Base-by-base conservation (phyloP, 2,888 invertebrate genomes). In the Druceiella hillmani region DNA sequence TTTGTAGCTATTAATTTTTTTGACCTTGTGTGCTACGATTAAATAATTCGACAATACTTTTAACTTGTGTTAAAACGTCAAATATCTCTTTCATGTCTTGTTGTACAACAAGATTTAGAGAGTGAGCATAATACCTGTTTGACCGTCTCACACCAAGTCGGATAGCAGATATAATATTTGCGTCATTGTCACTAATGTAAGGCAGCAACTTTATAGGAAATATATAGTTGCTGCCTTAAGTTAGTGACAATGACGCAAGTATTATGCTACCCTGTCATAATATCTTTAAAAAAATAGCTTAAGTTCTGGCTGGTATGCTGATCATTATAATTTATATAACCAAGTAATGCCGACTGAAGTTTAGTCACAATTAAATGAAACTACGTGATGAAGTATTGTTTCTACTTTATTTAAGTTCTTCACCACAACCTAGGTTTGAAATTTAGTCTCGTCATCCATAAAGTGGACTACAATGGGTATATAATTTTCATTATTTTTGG, bases 21-120 rank as follows among this genome's bases (percentile, higher is more conserved):
- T 16, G n/a, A 1, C 31, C 49, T 3, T 14, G 40, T 12, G 3
- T 7, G 20, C 44, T 46, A 14, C 48, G 13, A 10, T 47, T 39
- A 41, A 52, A 51, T 38, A 38, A 48, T 30, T 51, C 49, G 7
- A 47, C 45, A 16, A 44, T 44, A 13, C 15, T 27, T 43, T n/a
- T n/a, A n/a, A n/a, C n/a, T n/a, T n/a, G n/a, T n/a, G n/a, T n/a
- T n/a, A n/a, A n/a, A n/a, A n/a, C 30, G 12, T 27, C 32, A 14
- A 4, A 1, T 27, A 47, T 40, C 6, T 34, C 17, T 33, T 12
- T 29, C 16, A 17, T 33, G 10, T 39, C 44, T 12, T 29, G 11
- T 35, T 47, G 48, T 3, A 50, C 48, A 2, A 40, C 38, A 7
- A 49, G 28, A 41, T 51, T 50, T 5, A 50, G 4, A 3, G 38